phyloP scores from a whole-genome alignment of 1,140 invertebrate species.

The Diorhabda carinulata region DNA sequence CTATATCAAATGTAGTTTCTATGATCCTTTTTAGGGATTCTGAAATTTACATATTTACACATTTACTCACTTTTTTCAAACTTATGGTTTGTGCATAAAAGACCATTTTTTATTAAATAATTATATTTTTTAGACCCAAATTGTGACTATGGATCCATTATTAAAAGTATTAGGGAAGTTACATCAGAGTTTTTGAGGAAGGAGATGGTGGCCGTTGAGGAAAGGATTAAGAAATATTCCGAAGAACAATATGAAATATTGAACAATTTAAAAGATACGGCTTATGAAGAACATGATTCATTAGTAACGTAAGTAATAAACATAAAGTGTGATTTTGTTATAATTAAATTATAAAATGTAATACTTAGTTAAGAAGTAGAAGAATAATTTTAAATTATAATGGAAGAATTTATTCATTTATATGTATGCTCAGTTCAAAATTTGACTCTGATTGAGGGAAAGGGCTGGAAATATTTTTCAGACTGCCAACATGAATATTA shows the following conservation, averaged over 20 bases:
- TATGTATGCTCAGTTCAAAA: no score
- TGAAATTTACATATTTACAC: no score
- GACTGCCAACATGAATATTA: neutral
- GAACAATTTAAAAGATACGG: conserved; percentile 51
- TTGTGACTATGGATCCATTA: conserved; percentile 40
- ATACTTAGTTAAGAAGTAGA: no score
- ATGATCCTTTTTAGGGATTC: no score
- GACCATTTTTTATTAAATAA: no score
- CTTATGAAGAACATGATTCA: conserved; percentile 51
- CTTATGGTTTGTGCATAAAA: no score
- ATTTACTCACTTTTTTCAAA: no score
- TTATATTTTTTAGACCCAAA: conserved; percentile 30
- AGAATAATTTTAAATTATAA: no score
- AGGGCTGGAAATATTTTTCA: neutral
- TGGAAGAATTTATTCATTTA: no score
- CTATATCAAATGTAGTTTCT: no score
- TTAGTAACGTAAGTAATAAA: conserved; percentile 42
- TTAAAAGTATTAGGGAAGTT: conserved; percentile 51
- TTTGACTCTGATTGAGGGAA: neutral
- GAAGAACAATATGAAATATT: conserved; percentile 52
- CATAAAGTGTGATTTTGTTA: neutral
- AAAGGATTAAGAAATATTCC: conserved; percentile 52
- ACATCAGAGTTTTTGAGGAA: conserved; percentile 50
- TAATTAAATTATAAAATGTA: neutral
- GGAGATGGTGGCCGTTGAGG: conserved; percentile 49